Evolutionary conservation across 2,888 invertebrate species (phyloP).

Genomic region (Limenitis camilla): DNA sequence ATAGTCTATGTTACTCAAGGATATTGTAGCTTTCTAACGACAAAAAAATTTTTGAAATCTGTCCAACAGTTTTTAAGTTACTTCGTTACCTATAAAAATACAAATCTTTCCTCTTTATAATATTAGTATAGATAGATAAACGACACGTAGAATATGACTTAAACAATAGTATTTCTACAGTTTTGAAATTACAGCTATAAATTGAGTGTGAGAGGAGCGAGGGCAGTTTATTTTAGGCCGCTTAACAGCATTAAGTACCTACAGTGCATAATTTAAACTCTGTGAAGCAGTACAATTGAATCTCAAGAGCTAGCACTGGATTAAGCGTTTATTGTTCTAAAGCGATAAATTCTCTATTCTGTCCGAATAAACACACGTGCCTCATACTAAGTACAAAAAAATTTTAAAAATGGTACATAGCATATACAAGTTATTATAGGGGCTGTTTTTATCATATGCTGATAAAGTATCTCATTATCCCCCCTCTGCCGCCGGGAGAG

Average conservation of each 20-base stretch:
- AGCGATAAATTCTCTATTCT: slow-evolving; percentile 61
- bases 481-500: too few species aligned
- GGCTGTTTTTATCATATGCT: neutral
- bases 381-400: slow-evolving; percentile 18
- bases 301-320: slow-evolving; percentile 49
- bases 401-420: neutral
- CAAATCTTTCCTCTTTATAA: too few species aligned
- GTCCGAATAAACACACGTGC: slow-evolving; percentile 44
- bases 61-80: too few species aligned
- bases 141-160: too few species aligned
- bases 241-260: slow-evolving; percentile 17
- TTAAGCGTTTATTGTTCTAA: slow-evolving; percentile 56
- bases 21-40: too few species aligned
- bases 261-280: slow-evolving; percentile 30
- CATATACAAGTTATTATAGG: neutral
- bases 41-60: too few species aligned
- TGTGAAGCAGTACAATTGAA: slow-evolving; percentile 46
- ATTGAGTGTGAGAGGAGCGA: slow-evolving; percentile 1
- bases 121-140: too few species aligned
- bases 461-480: too few species aligned
- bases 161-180: too few species aligned
- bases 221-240: slow-evolving; percentile 4
- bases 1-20: too few species aligned
- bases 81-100: too few species aligned
- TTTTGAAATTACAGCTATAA: neutral